Base-by-base conservation (phyloP, 2,888 invertebrate genomes). In the Maniola hyperantus region DNA sequence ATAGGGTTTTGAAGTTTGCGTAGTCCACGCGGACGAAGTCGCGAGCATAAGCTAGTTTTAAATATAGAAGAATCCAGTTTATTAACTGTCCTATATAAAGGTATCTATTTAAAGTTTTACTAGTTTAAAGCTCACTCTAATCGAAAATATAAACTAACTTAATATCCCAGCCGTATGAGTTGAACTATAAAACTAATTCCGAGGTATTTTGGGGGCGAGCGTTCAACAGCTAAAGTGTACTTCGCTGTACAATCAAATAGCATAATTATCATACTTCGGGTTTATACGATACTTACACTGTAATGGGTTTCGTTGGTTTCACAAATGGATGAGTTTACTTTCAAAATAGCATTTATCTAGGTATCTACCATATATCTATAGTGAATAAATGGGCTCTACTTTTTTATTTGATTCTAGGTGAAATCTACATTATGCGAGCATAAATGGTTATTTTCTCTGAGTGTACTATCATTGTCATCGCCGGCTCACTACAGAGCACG, bases 181-280 rank as follows among this genome's bases (percentile, higher is more conserved):
- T 48, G 15, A 46, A 59, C 59, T 34, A 51, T 62, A 51, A 65
- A 65, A 61, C 44, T 64, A 50, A 58, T 57, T 62, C 42, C 7
- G 50, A 44, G 44, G 33, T 57, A 51, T 63, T 66, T 58, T 10
- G 62, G 58, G 58, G 33, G 42, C 46, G 50, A 62, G 33, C 36
- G 51, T 33, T 62, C 33, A 57, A 18, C 53, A 6, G 33, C 57
- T 50, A 57, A 62, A 66, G 51, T 63, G 66, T 66, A 61, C 57
- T 66, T 66, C 57, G 57, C 57, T 44, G 48, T 58, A 63, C 62
- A 66, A 63, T 66, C 66, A 66, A 66, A 66, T 63, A 57, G 62
- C 62, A 66, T 61, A 66, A 66, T 61, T 66, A 58, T 50, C 57
- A 62, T 58, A 57, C 48, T 58, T 66, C 57, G 44, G 57, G 51